phyloP scores from a whole-genome alignment of 2,797 vertebrate genomes.

The Fundulus diaphanus region DNA sequence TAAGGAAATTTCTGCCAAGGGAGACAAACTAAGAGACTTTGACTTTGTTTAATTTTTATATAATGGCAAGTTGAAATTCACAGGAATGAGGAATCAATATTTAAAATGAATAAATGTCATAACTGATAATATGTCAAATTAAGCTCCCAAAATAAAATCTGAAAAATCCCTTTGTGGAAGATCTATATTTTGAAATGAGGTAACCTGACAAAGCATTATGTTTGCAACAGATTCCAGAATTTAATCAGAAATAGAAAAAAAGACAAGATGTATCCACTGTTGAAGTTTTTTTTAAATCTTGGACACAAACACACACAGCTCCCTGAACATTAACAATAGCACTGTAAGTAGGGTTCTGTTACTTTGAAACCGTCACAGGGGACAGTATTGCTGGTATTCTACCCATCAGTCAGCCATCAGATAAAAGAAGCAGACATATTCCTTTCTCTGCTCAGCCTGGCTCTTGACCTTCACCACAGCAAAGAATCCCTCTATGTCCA shows the following conservation, averaged over 20 bases:
- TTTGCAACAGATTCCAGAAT: no score
- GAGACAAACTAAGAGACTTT: no score
- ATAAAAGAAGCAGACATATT: conserved; percentile 7
- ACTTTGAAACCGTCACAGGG: background rate
- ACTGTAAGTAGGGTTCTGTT: background rate
- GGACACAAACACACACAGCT: background rate
- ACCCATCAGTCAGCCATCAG: conserved; percentile 1
- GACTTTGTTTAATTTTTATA: no score
- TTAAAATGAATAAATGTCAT: background rate
- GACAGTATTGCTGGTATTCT: background rate
- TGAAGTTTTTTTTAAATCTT: background rate
- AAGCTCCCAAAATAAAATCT: background rate
- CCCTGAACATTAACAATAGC: background rate
- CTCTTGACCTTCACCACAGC: conserved; percentile 5
- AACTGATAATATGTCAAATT: background rate
- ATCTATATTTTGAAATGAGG: background rate
- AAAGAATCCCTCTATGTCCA: background rate
- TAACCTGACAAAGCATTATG: background rate
- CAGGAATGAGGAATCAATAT: background rate
- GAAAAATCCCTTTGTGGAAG: no score
- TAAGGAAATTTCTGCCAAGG: no score
- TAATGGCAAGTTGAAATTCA: no score
- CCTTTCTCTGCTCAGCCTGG: background rate
- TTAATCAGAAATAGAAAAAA: no score
- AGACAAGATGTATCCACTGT: background rate